Evolutionary conservation across 1,140 invertebrate species (phyloP), one percentile per base, ranked within the genome.

Genomic region (Aphis gossypii): DNA sequence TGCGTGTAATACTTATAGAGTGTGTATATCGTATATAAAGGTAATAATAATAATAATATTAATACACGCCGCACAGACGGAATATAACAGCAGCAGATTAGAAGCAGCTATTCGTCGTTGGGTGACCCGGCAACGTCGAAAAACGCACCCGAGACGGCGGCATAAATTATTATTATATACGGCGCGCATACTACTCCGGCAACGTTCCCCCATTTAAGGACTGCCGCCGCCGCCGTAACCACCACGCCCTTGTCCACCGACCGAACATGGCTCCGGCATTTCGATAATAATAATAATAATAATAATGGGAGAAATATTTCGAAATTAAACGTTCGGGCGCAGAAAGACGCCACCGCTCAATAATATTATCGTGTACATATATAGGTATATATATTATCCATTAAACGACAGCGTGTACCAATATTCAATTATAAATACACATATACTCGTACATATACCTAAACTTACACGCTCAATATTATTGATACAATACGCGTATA

Each of bases 181-280:
- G 35, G 8, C 20, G 46, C 48, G 54, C 60, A 76, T 35, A 38
- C 35, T 18, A 46, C 76, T 68, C n/a, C 92, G 92, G 92, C 92
- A 86, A 93, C 92, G 92, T 93, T 93, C 92, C 92, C 76, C 92
- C 92, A 93, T 93, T 93, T 93, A 93, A 93, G 92, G 92, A 93
- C 92, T 11, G 90, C 90, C n/a, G 68, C 88, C 23, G 35, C 30
- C 30, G 68, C 23, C 14, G 84, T 46, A 68, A 82, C 76, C 60
- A 93, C 92, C 92, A 93, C 92, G 92, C 92, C 92, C 92, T 93
- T 48, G 92, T 93, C 48, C 35, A 14, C 92, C 82, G 51, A 83
- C 48, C 82, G 92, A 93, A 60, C 89, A 90, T 86, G 82, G 92
- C 92, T 84, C 82, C 51, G 82, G 82, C 92, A 51, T 86, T 84